Evolutionary conservation across 2,113 vertebrate species (phyloP), one percentile per base, ranked within the genome.

Genomic region (Oxyruncus cristatus): DNA sequence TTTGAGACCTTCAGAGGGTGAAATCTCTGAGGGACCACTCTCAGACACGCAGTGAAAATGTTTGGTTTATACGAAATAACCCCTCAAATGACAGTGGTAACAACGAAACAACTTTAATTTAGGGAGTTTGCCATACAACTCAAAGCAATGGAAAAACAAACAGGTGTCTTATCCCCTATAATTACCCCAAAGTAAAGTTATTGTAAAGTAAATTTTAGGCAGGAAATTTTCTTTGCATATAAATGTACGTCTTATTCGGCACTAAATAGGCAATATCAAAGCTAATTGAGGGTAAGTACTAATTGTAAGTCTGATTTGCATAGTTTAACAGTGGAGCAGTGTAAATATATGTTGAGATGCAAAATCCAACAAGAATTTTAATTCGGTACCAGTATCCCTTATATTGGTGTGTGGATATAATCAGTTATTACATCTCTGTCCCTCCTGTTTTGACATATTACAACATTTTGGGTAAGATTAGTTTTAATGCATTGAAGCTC

Each of bases 231-330:
- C 89, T 97, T 97, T 97, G 68, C 61, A 87, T 94, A 47, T 84
- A 94, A 97, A 94, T 94, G 72, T 82, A 52, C 59, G 71, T 87
- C 86, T 96, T 95, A 95, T 75, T 95, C 88, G 90, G 58, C 53
- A 87, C 85, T 76, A 46, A 92, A 85, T 56, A 79, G 74, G 37
- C 61, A 94, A 74, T 62, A 70, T 91, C 76, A 96, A 92, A 93
- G 85, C 82, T 77, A 85, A 61, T 86, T 52, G 46, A 85, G 50
- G 22, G 9, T 62, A 81, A 44, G 37, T 62, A 58, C 83, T 74
- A 91, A 94, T 53, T 95, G 88, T 92, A 86, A 96, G 71, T 58
- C 83, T 94, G 78, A 93, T 96, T 96, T 96, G 84, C 81, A 76
- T 49, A 78, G 66, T n/a, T 95, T 95, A 97, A 80, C 81, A 88